Evolutionary conservation across 1,140 invertebrate genomes (phyloP), one percentile per base, ranked within the genome.

Genomic region (Euwallacea similis): DNA sequence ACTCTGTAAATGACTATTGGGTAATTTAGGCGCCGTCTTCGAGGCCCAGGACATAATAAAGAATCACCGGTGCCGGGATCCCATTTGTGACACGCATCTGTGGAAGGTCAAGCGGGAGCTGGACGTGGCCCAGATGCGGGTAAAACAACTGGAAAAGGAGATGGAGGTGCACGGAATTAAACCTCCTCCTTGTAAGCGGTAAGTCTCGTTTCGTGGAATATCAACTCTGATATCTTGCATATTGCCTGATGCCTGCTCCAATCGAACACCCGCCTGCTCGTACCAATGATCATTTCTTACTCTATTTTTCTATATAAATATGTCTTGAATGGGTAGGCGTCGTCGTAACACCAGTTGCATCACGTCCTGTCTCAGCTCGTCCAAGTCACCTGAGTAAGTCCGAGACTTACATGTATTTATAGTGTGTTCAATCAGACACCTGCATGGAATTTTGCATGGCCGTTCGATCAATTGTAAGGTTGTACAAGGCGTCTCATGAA

Each of bases 21-120:
- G 4, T 33, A 33, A 33, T 33, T 33, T 33, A 46, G 93, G 94
- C 11, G 93, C 94, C 46, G 94, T 97, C 2, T 93, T 87, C 77
- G 93, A 97, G 83, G 93, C 94, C 8, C 88, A 89, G 77, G 90
- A 91, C 72, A 86, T 88, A 43, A 66, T 86, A 8, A 79, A 80
- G 61, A 82, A 85, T 68, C 85, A 86, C 62, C 69, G 80, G 68
- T 95, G 93, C 82, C 87, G 87, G 56, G 91, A 95, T 83, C 91
- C 92, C 2, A 88, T 94, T 33, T 93, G 91, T 79, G 90, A 92
- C 80, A 90, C 90, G 1, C 89, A 93, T 81, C 84, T 94, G 15
- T 95, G 93, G 92, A 94, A 95, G 80, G 93, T 93, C 15, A 91
- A 91, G 75, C 91, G 95, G 80, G 93, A 96, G 79, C 84, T 96